A percentile compares a stretch with the other conserved stretches of the same genome.
Conservation (phyloP, 1,140 invertebrate species). For the Tenebrio molitor region DNA sequence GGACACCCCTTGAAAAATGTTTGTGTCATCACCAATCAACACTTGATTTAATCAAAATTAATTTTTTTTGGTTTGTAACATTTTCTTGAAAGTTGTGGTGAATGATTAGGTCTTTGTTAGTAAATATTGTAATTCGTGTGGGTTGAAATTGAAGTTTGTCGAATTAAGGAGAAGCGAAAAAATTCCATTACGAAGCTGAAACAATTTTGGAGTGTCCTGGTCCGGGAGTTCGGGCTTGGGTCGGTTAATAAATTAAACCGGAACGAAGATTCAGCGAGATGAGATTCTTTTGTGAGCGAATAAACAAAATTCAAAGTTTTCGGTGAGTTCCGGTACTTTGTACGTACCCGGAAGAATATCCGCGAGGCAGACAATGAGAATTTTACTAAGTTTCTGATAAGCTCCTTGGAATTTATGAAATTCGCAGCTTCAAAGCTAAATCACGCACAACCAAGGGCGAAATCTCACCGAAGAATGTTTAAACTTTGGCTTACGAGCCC, state of each 20-base stretch:
- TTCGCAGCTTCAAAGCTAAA: conserved; percentile 47
- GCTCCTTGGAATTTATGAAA: conserved; percentile 48
- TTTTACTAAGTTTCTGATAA: conserved; percentile 48
- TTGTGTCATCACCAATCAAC: too few species aligned
- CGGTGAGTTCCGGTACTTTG: conserved; percentile 23
- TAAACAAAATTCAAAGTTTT: conserved; percentile 41
- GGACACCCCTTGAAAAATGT: too few species aligned
- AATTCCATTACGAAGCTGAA: too few species aligned
- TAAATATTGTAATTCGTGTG: too few species aligned
- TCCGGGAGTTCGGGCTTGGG: background rate
- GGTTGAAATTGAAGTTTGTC: too few species aligned
- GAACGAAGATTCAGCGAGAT: conserved; percentile 25
- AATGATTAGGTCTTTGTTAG: too few species aligned
- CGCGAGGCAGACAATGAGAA: conserved; percentile 47
- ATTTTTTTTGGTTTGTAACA: too few species aligned
- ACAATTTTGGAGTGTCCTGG: conserved; percentile 5
- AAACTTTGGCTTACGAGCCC: conserved; percentile 43
- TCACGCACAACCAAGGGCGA: conserved; percentile 44
- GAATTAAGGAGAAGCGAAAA: too few species aligned
- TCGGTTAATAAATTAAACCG: conserved; percentile 26
- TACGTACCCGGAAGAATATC: conserved; percentile 44
- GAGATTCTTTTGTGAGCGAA: conserved; percentile 30
- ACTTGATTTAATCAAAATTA: too few species aligned
- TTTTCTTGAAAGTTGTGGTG: too few species aligned
- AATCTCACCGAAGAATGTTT: conserved; percentile 43